Percentiles rank a stretch among this genome's conserved stretches.
Evolutionary conservation across 2,888 invertebrate species (phyloP).

Genomic region (Lamproptera curius): DNA sequence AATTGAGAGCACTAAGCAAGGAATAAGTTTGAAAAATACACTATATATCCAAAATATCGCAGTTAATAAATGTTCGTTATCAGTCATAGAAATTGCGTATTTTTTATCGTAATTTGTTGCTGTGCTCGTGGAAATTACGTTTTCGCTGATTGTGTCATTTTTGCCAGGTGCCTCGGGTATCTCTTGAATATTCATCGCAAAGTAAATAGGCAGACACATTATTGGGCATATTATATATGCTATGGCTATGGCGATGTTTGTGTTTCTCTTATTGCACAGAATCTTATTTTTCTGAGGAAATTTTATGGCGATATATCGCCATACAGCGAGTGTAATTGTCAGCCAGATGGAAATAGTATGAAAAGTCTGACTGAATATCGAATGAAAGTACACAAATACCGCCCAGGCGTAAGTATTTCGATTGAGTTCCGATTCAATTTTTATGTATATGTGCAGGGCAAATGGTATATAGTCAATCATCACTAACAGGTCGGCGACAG

Average conservation of each 20-base stretch:
- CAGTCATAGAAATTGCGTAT: constrained; percentile 82
- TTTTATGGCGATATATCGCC: constrained; percentile 94
- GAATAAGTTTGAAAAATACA: constrained; percentile 93
- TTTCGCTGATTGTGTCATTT: constrained; percentile 41
- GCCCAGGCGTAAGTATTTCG: constrained; percentile 85
- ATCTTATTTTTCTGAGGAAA: constrained; percentile 88
- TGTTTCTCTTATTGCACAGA: constrained; percentile 89
- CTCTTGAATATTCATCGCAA: constrained; percentile 85
- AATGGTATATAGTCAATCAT: constrained; percentile 97
- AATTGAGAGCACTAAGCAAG: constrained; percentile 91
- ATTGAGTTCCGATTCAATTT: constrained; percentile 67
- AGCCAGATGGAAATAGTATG: constrained; percentile 96
- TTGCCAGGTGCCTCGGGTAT: constrained; percentile 31
- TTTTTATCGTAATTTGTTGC: constrained; percentile 64
- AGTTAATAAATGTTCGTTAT: constrained; percentile 79
- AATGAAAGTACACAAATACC: constrained; percentile 91
- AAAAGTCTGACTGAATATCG: constrained; percentile 91
- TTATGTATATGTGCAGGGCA: constrained; percentile 87
- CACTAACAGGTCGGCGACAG: constrained; percentile 94
- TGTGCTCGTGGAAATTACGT: constrained; percentile 37
- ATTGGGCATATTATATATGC: constrained; percentile 91
- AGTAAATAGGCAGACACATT: constrained; percentile 89
- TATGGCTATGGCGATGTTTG: constrained; percentile 84
- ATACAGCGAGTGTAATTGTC: constrained; percentile 94
- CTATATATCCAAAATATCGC: constrained; percentile 95